Base-by-base conservation (phyloP, 1,140 invertebrate species). In the Ptiloglossa arizonensis region DNA sequence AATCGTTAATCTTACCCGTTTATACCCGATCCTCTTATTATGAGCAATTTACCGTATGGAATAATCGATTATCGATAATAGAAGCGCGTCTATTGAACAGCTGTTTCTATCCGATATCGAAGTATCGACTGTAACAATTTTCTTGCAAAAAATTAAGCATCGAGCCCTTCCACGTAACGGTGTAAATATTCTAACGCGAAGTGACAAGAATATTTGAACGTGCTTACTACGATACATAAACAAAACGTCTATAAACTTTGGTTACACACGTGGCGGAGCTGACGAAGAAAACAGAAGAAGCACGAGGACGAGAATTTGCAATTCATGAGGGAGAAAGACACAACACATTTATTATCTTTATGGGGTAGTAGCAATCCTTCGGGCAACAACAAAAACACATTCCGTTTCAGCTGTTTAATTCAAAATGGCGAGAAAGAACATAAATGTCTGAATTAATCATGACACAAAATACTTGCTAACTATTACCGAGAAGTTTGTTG, bases 261-360 rank as follows among this genome's bases (percentile, higher is more conserved):
- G 17, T 24, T 22, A 69, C 63, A 68, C 52, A 48, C 32, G 35
- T 60, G 63, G 19, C 0, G 11, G 22, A 17, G 41, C 13, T 59
- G 63, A 76, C 56, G 68, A 63, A 52, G 68, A 63, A 71, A 71
- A 27, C 24, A 24, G 67, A 62, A 71, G 35, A 60, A 77, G n/a
- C n/a, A 71, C 17, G 38, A 48, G 24, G n/a, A 71, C 48, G 59
- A 57, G 24, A 64, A 81, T 81, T 81, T 71, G 73, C 79, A 77
- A 77, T 81, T 81, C 79, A 81, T 77, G 60, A 81, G 27, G 57
- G 19, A 46, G 54, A 69, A 63, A 70, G 44, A 66, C 35, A 52
- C 44, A 32, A 46, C 29, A 22, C 74, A 59, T 77, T 81, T 81
- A 60, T 81, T 81, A 81, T 77, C 52, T 81, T 81, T 81, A 81